Evolutionary conservation across 2,888 invertebrate species (phyloP).

Genomic region (Vanessa cardui): DNA sequence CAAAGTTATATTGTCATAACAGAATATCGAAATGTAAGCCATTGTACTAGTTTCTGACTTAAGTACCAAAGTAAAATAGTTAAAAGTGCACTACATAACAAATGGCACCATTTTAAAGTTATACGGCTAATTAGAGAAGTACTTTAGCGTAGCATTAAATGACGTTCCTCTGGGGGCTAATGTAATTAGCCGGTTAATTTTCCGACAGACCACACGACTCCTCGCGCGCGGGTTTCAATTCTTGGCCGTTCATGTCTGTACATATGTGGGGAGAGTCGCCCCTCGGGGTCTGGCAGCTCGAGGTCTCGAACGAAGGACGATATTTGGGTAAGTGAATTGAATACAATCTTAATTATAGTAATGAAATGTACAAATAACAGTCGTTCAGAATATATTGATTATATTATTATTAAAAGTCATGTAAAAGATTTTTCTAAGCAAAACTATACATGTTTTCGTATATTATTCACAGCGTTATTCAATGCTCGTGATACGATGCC

Average conservation of each 20-base stretch:
- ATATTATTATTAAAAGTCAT: not conserved
- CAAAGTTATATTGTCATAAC: too few relatives aligned
- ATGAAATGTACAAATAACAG: too few relatives aligned
- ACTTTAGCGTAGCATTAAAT: slow-evolving; percentile 39
- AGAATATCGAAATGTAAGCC: not conserved
- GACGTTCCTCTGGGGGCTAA: slow-evolving; percentile 43
- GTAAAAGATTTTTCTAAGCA: not conserved
- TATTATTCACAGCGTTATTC: slow-evolving; percentile 7
- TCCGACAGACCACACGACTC: slow-evolving; percentile 89
- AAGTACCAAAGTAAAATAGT: slow-evolving; percentile 9
- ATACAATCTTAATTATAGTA: too few relatives aligned
- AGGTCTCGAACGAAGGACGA: slow-evolving; percentile 97
- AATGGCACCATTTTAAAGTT: slow-evolving; percentile 22
- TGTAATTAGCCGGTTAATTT: slow-evolving; percentile 54
- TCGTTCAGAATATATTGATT: too few relatives aligned
- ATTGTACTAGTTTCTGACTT: not conserved
- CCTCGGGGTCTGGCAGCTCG: slow-evolving; percentile 96
- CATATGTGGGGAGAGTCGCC: slow-evolving; percentile 99
- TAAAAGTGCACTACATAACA: slow-evolving; percentile 22
- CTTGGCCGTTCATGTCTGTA: slow-evolving; percentile 99
- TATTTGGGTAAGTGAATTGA: slow-evolving; percentile 87
- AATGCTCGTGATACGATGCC: not conserved
- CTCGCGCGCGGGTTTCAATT: slow-evolving; percentile 95
- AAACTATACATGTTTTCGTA: not conserved
- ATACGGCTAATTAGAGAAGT: slow-evolving; percentile 28